These are phyloP conservation scores for Saccopteryx bilineata DNA, from an alignment of 2,113 vertebrate genomes.

Conservation along the genomic window DNA sequence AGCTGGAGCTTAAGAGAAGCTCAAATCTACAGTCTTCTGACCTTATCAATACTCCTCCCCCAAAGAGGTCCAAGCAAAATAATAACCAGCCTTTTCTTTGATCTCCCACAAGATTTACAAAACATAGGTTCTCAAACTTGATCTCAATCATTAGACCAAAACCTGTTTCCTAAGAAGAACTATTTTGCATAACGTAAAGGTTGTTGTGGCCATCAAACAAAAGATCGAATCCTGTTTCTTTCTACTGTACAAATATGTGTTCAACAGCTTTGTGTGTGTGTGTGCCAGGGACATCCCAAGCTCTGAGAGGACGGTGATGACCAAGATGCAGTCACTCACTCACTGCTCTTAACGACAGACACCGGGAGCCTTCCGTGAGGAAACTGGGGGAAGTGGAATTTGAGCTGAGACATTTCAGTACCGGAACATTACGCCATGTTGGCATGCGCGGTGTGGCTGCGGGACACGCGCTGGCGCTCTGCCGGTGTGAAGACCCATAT, in stretches of 20 bases:
- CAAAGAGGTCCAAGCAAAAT: neutral
- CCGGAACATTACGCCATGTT: neutral
- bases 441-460: fast-evolving
- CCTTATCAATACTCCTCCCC: neutral
- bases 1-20: neutral
- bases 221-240: neutral
- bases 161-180: neutral
- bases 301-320: neutral
- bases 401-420: neutral
- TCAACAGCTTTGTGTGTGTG: neutral
- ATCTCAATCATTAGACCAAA: neutral
- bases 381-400: too few species aligned
- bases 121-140: neutral
- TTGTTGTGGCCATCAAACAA: neutral
- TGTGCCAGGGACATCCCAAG: fast-evolving
- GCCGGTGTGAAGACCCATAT: too few species aligned
- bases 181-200: neutral
- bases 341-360: neutral
- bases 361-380: neutral
- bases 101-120: neutral
- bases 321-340: fast-evolving
- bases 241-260: neutral
- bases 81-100: neutral
- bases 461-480: neutral
- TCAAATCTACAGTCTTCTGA: neutral